Evolutionary conservation across 2,888 invertebrate genomes (phyloP), one percentile per base, ranked within the genome.

Genomic region (Brachypterus glaber): DNA sequence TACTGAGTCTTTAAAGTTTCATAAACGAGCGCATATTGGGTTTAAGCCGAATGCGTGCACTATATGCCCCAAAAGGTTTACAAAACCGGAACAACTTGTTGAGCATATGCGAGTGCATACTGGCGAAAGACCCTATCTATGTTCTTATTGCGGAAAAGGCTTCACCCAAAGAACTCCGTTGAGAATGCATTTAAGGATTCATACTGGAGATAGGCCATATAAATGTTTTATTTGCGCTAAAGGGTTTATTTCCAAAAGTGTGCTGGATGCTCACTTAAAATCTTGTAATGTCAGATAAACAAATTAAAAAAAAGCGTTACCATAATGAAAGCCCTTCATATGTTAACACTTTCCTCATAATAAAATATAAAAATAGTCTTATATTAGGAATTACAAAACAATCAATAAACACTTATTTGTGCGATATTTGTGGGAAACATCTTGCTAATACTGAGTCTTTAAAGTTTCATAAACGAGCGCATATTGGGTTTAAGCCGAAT

Each of bases 241-340:
- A 17, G 17, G 25, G 17, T 37, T 31, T 31, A n/a, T n/a, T n/a
- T n/a, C n/a, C n/a, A n/a, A n/a, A n/a, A n/a, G n/a, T n/a, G n/a
- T n/a, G n/a, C n/a, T n/a, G n/a, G n/a, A n/a, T n/a, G n/a, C n/a
- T n/a, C n/a, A n/a, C n/a, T n/a, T n/a, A n/a, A n/a, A n/a, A n/a
- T 14, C 16, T 24, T 31, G 30, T 31, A 12, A 15, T 33, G n/a
- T 12, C 21, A 15, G 15, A 33, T 18, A 11, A 4, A 8, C 12
- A 24, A 14, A 9, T 24, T 12, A 30, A 14, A 14, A 17, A 24
- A 36, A 60, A 76, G 46, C 73, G 71, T 33, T 55, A 55, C 30
- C 76, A 76, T 63, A 72, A 73, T 59, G 74, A 62, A 73, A 73
- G 58, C 76, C 76, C 29, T 71, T 73, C 61, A 71, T 72, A 43